Percentiles rank a stretch among this genome's conserved stretches.
phyloP scores from a whole-genome alignment of 2,797 vertebrate species.

The Fundulus diaphanus region DNA sequence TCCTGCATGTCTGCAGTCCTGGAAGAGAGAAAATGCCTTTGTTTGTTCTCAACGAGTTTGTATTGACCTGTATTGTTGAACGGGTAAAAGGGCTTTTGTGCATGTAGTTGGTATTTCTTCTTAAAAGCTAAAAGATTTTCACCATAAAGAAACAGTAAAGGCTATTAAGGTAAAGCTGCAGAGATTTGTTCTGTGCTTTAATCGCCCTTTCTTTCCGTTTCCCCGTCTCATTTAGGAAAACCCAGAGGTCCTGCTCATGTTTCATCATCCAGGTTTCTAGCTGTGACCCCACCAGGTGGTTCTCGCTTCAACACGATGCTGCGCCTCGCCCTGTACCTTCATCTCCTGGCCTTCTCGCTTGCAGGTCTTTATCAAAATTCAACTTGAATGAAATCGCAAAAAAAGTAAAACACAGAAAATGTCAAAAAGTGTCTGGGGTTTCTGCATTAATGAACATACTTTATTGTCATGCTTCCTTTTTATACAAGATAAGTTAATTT shows the following conservation, averaged over 20 bases:
- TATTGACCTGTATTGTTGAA: not conserved
- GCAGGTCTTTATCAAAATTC: conserved; percentile 63
- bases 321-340: conserved; percentile 70
- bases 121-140: not conserved
- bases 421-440: not conserved
- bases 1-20: not conserved
- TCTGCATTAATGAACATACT: not conserved
- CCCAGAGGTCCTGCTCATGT: conserved; percentile 76
- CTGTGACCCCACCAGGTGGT: conserved; percentile 70
- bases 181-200: not conserved
- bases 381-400: conserved; percentile 6
- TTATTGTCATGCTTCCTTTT: not conserved
- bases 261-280: conserved; percentile 68
- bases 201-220: not conserved
- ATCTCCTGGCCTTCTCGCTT: conserved; percentile 65
- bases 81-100: not conserved
- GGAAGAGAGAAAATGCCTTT: not conserved
- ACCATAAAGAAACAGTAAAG: not conserved
- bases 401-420: not conserved
- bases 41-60: not conserved
- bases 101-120: not conserved
- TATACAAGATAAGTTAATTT: too few relatives aligned
- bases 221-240: conserved; percentile 60
- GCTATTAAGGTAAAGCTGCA: not conserved
- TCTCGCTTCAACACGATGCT: conserved; percentile 77